These are phyloP conservation scores for Sesia apiformis DNA, from an alignment of 2,888 invertebrate genomes.

Conservation along the genomic window DNA sequence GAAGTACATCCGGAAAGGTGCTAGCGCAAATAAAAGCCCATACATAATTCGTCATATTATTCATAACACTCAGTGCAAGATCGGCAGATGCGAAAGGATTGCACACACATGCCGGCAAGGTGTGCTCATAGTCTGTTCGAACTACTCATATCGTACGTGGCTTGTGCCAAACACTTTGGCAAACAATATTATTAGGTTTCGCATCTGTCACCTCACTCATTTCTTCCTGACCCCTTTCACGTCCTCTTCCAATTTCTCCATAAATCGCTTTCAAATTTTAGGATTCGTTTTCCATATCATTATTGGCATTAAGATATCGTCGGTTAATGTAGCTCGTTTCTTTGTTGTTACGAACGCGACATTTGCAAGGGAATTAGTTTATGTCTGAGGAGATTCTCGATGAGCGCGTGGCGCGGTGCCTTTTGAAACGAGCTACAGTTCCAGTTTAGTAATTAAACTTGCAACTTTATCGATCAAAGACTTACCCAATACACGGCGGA, in stretches of 20 bases:
- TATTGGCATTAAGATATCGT: slow-evolving; percentile 11
- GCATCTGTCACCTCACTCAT: slow-evolving; percentile 40
- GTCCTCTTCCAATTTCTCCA: neutral
- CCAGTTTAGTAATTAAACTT: slow-evolving; percentile 70
- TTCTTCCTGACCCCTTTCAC: slow-evolving; percentile 12
- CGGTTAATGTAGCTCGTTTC: slow-evolving; percentile 2
- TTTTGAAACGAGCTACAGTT: slow-evolving; percentile 42
- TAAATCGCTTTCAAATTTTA: neutral
- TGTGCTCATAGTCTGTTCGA: slow-evolving; percentile 28
- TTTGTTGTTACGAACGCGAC: slow-evolving; percentile 6
- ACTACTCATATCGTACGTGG: slow-evolving; percentile 26
- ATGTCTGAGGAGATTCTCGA: slow-evolving; percentile 21
- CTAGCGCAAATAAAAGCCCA: slow-evolving; percentile 54
- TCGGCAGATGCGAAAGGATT: slow-evolving; percentile 70
- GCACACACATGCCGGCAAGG: slow-evolving; percentile 69
- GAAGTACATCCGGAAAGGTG: slow-evolving; percentile 69
- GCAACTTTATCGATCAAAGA: slow-evolving; percentile 69
- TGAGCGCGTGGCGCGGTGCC: slow-evolving; percentile 52
- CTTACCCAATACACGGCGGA: slow-evolving; percentile 47
- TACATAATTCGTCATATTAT: slow-evolving; percentile 72
- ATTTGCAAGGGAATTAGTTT: slow-evolving; percentile 22
- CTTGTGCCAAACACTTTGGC: slow-evolving; percentile 61
- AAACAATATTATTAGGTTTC: slow-evolving; percentile 41
- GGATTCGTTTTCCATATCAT: slow-evolving; percentile 6
- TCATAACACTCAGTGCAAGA: slow-evolving; percentile 70